A percentile compares a stretch with the other conserved stretches of the same genome.
phyloP scores from a whole-genome alignment of 2,113 vertebrate species.

The Hepsetus odoe region DNA sequence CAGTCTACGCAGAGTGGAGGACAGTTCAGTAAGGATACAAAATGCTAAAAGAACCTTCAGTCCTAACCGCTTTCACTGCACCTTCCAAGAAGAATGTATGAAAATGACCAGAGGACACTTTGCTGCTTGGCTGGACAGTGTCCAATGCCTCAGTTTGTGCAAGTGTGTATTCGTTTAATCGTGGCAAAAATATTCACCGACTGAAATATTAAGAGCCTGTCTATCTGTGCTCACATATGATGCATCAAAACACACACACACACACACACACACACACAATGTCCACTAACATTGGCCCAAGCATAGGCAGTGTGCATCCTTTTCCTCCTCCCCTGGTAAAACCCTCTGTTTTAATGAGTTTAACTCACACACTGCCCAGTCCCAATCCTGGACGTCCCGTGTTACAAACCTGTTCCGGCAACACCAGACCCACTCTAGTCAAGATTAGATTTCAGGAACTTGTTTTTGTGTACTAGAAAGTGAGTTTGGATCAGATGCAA shows the following conservation, averaged over 20 bases:
- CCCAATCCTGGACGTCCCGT: neutral
- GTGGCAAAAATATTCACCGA: slow-evolving; percentile 42
- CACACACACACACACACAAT: slow-evolving; percentile 30
- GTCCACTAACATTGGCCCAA: slow-evolving; percentile 28
- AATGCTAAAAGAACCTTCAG: neutral
- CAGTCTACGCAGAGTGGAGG: neutral
- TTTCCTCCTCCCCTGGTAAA: too few relatives aligned
- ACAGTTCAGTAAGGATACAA: slow-evolving; percentile 2
- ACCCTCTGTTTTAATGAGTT: neutral
- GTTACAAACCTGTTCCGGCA: too few relatives aligned
- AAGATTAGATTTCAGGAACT: too few relatives aligned
- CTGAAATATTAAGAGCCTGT: slow-evolving; percentile 62
- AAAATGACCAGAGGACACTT: slow-evolving; percentile 1
- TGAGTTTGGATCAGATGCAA: too few relatives aligned
- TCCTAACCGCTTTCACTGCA: neutral
- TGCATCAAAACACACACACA: slow-evolving; percentile 56
- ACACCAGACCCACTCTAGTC: too few relatives aligned
- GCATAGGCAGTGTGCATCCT: too few relatives aligned
- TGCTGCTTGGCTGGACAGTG: neutral
- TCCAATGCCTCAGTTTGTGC: neutral
- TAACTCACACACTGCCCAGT: neutral
- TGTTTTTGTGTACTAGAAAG: too few relatives aligned
- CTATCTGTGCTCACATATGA: slow-evolving; percentile 52
- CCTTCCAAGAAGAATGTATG: neutral
- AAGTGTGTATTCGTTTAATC: slow-evolving; percentile 42